Base-by-base conservation (phyloP, 2,113 vertebrate species). In the Cyphomyrus discorhynchus region DNA sequence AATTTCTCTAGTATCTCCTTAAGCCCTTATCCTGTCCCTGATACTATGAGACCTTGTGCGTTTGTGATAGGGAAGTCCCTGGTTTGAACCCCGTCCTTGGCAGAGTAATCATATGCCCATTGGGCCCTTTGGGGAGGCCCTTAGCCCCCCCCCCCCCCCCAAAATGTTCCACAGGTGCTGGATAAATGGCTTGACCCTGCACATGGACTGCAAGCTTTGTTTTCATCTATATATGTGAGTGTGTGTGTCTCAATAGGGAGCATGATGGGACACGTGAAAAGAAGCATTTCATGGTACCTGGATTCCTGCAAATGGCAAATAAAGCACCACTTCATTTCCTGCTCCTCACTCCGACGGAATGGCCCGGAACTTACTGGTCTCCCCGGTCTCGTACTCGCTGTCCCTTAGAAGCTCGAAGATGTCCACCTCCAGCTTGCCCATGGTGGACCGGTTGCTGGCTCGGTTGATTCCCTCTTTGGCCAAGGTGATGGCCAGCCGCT, bases 321-420 rank as follows among this genome's bases (percentile, higher is more conserved):
- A 39, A 80, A 49, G 62, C n/a, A 66, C n/a, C n/a, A 27, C n/a
- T 27, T 27, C 62, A 66, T 58, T 58, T 56, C 53, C 17, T n/a
- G 1, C 46, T 2, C 27, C 27, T 89, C 4, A 10, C 5, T 6
- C 85, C 24, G 24, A 39, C 6, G 3, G 31, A 88, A 42, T 6
- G n/a, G 19, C 70, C 66, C 52, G 13, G 15, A 92, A 97, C 97
- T 92, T 94, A 97, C 97, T 97, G 94, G 97, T 97, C 92, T 97
- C 97, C 1, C 96, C 96, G 0, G 96, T 97, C 93, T 97, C 97
- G 52, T 97, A 97, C 92, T 97, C 96, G 93, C 97, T 97, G 95
- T 97, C 97, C 92, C 96, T 92, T 94, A 97, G 94, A 85, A 97
- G 95, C 91, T 97, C 97, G 89, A 97, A 97, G 90, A 97, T 97